Percentiles rank a stretch among this genome's conserved stretches.
Evolutionary conservation across 1,140 invertebrate genomes (phyloP).

Genomic region (Diploscapter pachys): DNA sequence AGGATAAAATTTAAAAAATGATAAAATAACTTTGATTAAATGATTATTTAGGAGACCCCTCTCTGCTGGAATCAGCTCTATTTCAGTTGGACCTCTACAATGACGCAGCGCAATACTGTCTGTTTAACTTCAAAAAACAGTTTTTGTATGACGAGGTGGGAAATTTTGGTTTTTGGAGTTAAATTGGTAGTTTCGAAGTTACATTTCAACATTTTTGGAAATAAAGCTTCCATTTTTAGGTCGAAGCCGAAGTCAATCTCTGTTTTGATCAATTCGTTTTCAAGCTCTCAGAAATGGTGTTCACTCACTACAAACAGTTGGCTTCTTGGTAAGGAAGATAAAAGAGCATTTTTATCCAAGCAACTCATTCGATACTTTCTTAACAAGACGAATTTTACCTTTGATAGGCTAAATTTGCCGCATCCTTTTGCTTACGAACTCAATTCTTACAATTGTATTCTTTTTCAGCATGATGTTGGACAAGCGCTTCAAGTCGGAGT

Average conservation of each 20-base stretch:
- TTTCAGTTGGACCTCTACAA: conserved; percentile 98
- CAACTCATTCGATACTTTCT: no score
- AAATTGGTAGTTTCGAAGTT: no score
- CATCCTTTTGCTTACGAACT: not conserved
- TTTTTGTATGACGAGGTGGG: conserved; percentile 88
- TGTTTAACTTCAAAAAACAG: conserved; percentile 94
- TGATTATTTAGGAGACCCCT: conserved; percentile 75
- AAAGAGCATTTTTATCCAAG: no score
- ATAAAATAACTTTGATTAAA: no score
- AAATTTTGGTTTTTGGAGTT: no score
- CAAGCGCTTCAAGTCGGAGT: conserved; percentile 91
- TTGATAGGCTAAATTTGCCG: no score
- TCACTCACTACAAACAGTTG: conserved; percentile 94
- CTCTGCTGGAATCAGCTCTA: conserved; percentile 98
- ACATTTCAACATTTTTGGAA: not conserved
- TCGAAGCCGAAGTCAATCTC: conserved; percentile 95
- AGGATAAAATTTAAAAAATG: no score
- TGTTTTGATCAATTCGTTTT: conserved; percentile 99
- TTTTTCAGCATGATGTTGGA: conserved; percentile 82
- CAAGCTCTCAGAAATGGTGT: conserved; percentile 95
- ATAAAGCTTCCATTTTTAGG: conserved; percentile 53
- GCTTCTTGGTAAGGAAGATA: conserved; percentile 70
- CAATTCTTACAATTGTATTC: not conserved
- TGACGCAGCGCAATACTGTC: conserved; percentile 91
- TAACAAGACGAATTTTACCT: no score